Conservation (phyloP, 2,888 invertebrate genomes). For the Cosmorhoe ocellata region DNA sequence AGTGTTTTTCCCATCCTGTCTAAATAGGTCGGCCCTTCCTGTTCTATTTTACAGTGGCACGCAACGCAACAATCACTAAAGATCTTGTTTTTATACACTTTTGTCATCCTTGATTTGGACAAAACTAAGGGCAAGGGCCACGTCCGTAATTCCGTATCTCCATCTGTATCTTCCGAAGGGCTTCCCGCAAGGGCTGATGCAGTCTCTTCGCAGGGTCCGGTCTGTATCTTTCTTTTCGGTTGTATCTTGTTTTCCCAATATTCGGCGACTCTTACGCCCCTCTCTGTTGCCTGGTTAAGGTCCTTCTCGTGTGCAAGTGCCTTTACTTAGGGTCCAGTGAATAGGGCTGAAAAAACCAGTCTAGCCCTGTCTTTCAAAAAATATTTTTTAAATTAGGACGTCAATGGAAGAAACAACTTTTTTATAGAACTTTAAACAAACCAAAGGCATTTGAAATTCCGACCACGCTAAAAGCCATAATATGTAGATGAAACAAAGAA, state of each 20-base stretch:
- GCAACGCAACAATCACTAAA: background rate
- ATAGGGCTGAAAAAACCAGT: constrained; percentile 50
- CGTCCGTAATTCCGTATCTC: constrained; percentile 42
- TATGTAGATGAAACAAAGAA: too few relatives aligned
- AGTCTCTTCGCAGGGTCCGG: constrained; percentile 50
- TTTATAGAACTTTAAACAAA: too few relatives aligned
- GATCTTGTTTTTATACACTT: background rate
- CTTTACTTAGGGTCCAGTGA: too few relatives aligned
- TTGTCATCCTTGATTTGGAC: background rate
- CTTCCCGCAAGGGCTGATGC: constrained; percentile 50
- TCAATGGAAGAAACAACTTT: too few relatives aligned
- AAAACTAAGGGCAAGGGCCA: constrained; percentile 37
- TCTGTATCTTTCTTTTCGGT: too few relatives aligned
- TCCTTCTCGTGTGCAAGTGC: too few relatives aligned
- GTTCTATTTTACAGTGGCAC: background rate
- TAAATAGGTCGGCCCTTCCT: constrained; percentile 2
- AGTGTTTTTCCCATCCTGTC: background rate
- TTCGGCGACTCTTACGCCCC: too few relatives aligned
- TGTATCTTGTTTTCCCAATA: too few relatives aligned
- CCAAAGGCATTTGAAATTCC: too few relatives aligned
- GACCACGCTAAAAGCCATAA: too few relatives aligned
- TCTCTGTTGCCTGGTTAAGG: too few relatives aligned
- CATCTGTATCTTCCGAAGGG: constrained; percentile 69
- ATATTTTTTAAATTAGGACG: too few relatives aligned
- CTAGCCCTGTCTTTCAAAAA: constrained; percentile 64